Evolutionary conservation across 2,113 vertebrate genomes (phyloP), one percentile per base, ranked within the genome.

Genomic region (Parus major): DNA sequence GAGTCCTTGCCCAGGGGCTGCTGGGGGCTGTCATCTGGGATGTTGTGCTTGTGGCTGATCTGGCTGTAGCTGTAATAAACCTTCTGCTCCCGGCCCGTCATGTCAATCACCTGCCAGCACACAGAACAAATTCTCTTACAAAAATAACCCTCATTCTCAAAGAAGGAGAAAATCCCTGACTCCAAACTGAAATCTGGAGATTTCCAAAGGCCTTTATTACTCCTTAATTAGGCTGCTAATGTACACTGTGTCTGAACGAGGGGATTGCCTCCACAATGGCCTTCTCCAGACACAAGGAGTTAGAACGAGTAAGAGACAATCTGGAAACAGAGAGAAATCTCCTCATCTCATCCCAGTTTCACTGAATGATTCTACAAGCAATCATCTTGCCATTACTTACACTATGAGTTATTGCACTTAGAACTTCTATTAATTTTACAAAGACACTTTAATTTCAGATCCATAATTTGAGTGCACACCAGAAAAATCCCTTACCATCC

Each of bases 1-100:
- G 98, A 98, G 59, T 99, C 99, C 46, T 98, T 98, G 53, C 97
- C 96, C 5, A 98, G 94, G 4, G 95, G 94, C 78, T 93, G 94
- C 89, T 97, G 97, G 4, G 98, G 98, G 50, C 92, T 98, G 41
- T 99, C 99, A 5, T 99, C 99, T 0, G 99, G 99, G 77, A 99
- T 97, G 20, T 97, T 99, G 98, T 99, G 99, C 96, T 99, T 99
- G 97, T 99, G 99, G 97, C 98, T 98, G 93, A 99, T 99, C 92
- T 99, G 99, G 86, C 99, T 99, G 97, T 99, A 99, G 97, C 99
- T 99, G 97, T 99, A 99, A 92, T 99, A 99, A 14, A 99, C 99
- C 93, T 98, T 99, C 94, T 99, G 99, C 81, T 99, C 99, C 88
- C 98, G 98, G 83, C 99, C 99, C 0, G 99, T 99, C 99, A 99